Base-by-base conservation (phyloP, 2,797 vertebrate species). In the Peromyscus aztecus region DNA sequence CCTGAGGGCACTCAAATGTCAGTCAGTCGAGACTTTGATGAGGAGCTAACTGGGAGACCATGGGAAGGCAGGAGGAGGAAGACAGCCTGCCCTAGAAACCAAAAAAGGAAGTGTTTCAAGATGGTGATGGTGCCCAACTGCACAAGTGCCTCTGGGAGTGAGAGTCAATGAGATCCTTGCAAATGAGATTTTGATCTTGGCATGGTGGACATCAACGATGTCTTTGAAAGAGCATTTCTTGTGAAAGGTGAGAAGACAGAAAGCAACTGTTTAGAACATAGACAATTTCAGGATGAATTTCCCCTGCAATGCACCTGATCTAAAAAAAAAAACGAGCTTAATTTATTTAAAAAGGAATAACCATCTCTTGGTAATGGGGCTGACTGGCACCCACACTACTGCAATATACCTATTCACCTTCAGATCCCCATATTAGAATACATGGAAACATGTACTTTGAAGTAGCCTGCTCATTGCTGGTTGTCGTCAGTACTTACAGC, bases 101-200 rank as follows among this genome's bases (percentile, higher is more conserved):
- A 88, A 77, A 14, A 71, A 67, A 85, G 90, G 31, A 27, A 84
- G n/a, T 31, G 61, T n/a, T 94, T 92, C n/a, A 69, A 92, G 85
- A 57, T 63, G 77, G 40, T 75, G 34, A 29, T 46, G 49, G 69
- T 55, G 69, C 57, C 71, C 16, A 43, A 19, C 37, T 57, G 94
- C 78, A 71, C 76, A 78, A 92, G 49, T 87, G 19, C 61, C 67
- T 94, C 37, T 65, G 19, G 78, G 81, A 92, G 34, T 8, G 13
- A 91, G 43, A 61, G 7, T 80, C n/a, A 89, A 46, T 12, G 10
- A 95, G 31, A 88, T 16, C 13, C 57, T 81, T 81, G 34, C 85
- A 59, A 90, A 75, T 67, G 43, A 91, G 90, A 89, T 12, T 90
- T 92, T 88, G 65, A 92, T 88, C 86, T 92, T 89, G 17, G 57